phyloP scores from a whole-genome alignment of 53 echinoderm and acorn worm species.

The Actinopyga echinites region DNA sequence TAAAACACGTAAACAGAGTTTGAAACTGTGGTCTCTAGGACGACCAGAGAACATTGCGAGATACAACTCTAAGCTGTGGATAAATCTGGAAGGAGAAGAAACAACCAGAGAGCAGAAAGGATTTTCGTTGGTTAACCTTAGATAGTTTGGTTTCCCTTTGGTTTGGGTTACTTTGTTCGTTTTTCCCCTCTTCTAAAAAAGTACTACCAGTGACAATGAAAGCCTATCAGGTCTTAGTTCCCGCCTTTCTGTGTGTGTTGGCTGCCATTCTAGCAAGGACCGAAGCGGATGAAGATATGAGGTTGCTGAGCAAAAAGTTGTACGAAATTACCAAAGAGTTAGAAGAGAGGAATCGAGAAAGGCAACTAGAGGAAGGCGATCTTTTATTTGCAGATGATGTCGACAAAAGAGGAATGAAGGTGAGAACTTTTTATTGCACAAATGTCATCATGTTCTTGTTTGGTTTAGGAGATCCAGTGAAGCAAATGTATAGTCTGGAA shows the following conservation, averaged over 20 bases:
- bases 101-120: too few relatives aligned
- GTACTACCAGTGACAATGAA: neutral
- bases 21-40: too few relatives aligned
- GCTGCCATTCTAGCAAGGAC: constrained; percentile 27
- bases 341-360: constrained; percentile 8
- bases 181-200: neutral
- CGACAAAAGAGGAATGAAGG: constrained; percentile 11
- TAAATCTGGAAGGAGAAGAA: too few relatives aligned
- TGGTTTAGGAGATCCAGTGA: too few relatives aligned
- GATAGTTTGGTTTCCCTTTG: too few relatives aligned
- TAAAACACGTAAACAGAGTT: too few relatives aligned
- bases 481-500: too few relatives aligned
- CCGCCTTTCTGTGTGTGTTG: constrained; percentile 21
- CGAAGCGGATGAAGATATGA: constrained; percentile 10
- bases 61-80: too few relatives aligned
- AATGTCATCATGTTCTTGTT: too few relatives aligned
- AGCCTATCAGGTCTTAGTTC: constrained; percentile 27
- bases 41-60: too few relatives aligned
- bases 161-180: too few relatives aligned
- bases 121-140: too few relatives aligned
- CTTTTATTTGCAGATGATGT: neutral
- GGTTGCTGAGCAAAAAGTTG: neutral
- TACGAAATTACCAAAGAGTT: constrained; percentile 25
- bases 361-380: neutral
- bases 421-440: neutral